These are phyloP conservation scores for Lemur catta DNA, from an alignment of 2,797 vertebrate genomes.

Conservation along the genomic window DNA sequence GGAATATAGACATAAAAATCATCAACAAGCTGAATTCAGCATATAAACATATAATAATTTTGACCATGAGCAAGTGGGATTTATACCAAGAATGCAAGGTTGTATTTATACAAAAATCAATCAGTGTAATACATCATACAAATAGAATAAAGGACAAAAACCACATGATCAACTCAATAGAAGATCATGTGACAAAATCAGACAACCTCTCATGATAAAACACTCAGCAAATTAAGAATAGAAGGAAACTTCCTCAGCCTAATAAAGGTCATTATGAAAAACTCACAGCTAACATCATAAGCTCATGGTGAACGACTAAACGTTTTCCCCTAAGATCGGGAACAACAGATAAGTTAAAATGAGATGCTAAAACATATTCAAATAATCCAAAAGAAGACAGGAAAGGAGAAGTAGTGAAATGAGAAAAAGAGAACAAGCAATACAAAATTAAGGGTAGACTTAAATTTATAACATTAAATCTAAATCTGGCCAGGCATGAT, in stretches of 20 bases:
- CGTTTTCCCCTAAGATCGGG: neutral
- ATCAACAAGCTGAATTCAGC: neutral
- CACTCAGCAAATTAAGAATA: neutral
- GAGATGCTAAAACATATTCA: neutral
- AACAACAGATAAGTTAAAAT: conserved; percentile 16
- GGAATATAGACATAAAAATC: neutral
- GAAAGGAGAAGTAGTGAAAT: neutral
- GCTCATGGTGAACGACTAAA: neutral
- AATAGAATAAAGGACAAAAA: neutral
- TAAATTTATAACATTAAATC: neutral
- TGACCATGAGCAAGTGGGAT: neutral
- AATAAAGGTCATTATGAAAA: neutral
- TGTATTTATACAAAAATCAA: neutral
- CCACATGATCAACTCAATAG: neutral
- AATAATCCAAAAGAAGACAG: neutral
- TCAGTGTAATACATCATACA: neutral
- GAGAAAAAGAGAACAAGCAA: neutral
- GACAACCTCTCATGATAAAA: neutral
- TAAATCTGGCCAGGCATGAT: neutral
- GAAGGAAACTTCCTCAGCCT: neutral
- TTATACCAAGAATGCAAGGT: neutral
- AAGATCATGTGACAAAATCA: neutral
- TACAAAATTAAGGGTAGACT: neutral
- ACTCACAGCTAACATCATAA: neutral
- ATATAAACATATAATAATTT: neutral